Base-by-base conservation (phyloP, 2,797 vertebrate species). In the Furcifer pardalis region DNA sequence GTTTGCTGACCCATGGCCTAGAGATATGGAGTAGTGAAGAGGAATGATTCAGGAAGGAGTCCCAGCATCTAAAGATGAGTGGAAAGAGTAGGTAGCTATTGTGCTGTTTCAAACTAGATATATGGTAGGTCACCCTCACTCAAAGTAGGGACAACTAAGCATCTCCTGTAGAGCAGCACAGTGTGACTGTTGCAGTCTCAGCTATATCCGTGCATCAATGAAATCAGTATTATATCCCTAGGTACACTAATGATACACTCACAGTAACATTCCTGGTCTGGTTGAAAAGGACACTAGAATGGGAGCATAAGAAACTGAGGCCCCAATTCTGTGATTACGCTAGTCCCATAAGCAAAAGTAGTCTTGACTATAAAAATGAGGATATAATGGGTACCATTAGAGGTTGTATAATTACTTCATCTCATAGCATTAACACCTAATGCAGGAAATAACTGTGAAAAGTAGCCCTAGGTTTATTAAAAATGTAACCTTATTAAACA, bases 401-500 rank as follows among this genome's bases (percentile, higher is more conserved):
- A 25, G 42, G 30, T 23, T n/a, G 15, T 35, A 6, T 21, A 27
- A 60, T 13, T 62, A 7, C 37, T 37, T 72, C 4, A 75, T 32
- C 62, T 85, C 17, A 0, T 77, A 40, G 69, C 74, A 68, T 44
- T 12, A 75, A 35, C 32, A 19, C 3, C 40, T 46, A 81, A 68
- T 88, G 46, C 80, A 82, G 82, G 27, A 37, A 15, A 3, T 25
- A 27, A 17, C 37, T 49, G 25, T 21, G 60, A 37, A 42, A 35
- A 2, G 65, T 52, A 17, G 27, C 32, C 5, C 23, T 66, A 10
- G 19, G 72, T 52, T 32, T 56, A 8, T 27, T 37, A 7, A 59
- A 66, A 81, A 0, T 8, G 62, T 30, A 86, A 77, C 81, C 25
- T 83, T 81, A 44, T n/a, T 65, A 78, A 85, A 83, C 73, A 75